Conservation (phyloP, 1,140 invertebrate species). For the Drosophila erecta region DNA sequence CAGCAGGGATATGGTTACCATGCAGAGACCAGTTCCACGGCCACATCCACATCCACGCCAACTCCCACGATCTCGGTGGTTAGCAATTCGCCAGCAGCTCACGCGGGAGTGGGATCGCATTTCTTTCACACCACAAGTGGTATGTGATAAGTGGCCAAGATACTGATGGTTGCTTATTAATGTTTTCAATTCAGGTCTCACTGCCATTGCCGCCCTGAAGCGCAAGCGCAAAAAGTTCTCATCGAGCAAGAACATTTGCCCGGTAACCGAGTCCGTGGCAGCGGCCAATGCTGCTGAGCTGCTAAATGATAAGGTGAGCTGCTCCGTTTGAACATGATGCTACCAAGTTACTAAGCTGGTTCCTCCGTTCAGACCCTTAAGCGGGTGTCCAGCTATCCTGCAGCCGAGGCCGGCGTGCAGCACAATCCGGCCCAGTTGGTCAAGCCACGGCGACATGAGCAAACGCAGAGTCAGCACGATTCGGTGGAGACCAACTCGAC, state of each 20-base stretch:
- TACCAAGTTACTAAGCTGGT: neutral
- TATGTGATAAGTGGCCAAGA: too few relatives aligned
- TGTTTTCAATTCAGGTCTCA: constrained; percentile 73
- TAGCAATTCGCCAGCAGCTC: constrained; percentile 17
- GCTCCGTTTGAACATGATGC: neutral
- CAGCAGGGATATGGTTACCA: constrained; percentile 61
- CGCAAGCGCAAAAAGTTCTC: constrained; percentile 92
- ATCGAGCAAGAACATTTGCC: constrained; percentile 89
- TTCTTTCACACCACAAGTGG: constrained; percentile 80
- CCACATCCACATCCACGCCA: constrained; percentile 1
- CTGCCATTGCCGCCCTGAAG: constrained; percentile 89
- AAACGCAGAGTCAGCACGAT: constrained; percentile 86
- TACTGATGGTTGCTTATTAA: neutral
- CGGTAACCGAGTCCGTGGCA: constrained; percentile 84
- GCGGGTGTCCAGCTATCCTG: constrained; percentile 82
- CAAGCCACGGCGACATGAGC: constrained; percentile 84
- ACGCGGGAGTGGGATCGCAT: constrained; percentile 61
- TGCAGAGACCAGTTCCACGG: constrained; percentile 12
- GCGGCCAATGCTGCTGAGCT: constrained; percentile 64
- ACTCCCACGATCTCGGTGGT: constrained; percentile 11
- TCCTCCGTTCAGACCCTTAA: constrained; percentile 61
- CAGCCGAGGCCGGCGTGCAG: constrained; percentile 65
- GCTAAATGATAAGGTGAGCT: constrained; percentile 59
- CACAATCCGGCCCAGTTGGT: constrained; percentile 73
- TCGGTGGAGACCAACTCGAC: constrained; percentile 78